These are phyloP conservation scores for Chrysolina oricalcia DNA, from an alignment of 2,888 invertebrate genomes.

Conservation along the genomic window DNA sequence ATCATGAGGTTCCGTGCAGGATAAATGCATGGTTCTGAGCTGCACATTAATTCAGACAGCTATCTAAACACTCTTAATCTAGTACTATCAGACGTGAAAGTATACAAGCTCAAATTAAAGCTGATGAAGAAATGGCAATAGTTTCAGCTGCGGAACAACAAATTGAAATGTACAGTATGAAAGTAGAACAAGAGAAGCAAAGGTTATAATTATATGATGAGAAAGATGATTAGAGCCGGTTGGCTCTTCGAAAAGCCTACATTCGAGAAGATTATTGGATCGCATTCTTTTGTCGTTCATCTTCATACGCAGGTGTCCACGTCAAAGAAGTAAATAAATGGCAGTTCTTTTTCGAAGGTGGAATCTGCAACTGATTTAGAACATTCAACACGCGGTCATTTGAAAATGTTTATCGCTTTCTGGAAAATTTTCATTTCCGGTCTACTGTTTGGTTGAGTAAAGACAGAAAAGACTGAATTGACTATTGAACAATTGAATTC, in stretches of 20 bases:
- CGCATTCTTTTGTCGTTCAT: constrained; percentile 8
- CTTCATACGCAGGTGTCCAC: constrained; percentile 34
- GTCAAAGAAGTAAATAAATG: constrained; percentile 23
- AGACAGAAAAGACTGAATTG: no score
- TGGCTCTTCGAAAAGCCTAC: no score
- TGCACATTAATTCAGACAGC: not conserved
- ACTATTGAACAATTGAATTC: no score
- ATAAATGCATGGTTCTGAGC: no score
- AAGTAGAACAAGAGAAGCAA: not conserved
- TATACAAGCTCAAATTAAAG: not conserved
- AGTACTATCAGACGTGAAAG: not conserved
- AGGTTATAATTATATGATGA: no score
- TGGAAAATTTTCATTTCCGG: no score
- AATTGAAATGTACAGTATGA: not conserved
- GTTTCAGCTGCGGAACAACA: not conserved
- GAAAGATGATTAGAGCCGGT: no score
- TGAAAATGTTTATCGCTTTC: no score
- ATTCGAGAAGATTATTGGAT: no score
- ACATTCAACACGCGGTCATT: no score
- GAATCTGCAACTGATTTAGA: constrained; percentile 20
- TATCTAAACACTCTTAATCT: not conserved
- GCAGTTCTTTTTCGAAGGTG: constrained; percentile 24
- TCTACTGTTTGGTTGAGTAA: no score
- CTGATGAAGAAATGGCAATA: not conserved
- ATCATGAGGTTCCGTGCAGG: no score